These are phyloP conservation scores for Drosophila subobscura DNA, from an alignment of 1,140 invertebrate genomes.

Conservation along the genomic window DNA sequence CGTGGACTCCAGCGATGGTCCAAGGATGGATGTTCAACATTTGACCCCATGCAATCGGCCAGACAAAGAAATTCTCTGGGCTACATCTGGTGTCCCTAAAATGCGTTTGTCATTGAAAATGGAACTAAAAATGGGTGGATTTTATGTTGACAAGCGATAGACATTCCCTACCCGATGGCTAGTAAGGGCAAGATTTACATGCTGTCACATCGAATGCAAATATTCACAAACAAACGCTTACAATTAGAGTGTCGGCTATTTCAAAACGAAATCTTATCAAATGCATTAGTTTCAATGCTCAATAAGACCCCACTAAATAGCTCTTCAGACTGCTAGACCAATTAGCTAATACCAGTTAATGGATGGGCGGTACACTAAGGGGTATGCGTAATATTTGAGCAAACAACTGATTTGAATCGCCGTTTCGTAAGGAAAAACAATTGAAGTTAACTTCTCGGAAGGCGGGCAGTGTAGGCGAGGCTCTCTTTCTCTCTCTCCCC, in stretches of 20 bases:
- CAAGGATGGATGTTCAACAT: conserved; percentile 32
- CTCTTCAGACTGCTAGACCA: conserved; percentile 26
- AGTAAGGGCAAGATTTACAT: conserved; percentile 4
- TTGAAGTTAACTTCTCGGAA: conserved; percentile 27
- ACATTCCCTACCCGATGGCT: not conserved
- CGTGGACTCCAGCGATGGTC: conserved; percentile 5
- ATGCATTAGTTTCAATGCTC: conserved; percentile 28
- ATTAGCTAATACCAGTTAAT: conserved; percentile 59
- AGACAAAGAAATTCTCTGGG: conserved; percentile 16
- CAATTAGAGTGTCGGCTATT: conserved; percentile 39
- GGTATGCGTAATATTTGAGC: conserved; percentile 64
- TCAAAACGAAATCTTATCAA: conserved; percentile 39
- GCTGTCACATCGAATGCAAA: conserved; percentile 8
- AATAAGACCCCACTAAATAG: conserved; percentile 48
- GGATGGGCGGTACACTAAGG: conserved; percentile 50
- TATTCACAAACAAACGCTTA: conserved; percentile 11
- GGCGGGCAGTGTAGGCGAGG: conserved; percentile 3
- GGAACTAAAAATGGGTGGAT: too few species aligned
- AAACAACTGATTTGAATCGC: conserved; percentile 43
- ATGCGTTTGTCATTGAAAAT: too few species aligned
- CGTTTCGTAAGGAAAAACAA: not conserved
- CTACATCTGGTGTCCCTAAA: conserved; percentile 24
- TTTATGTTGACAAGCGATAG: not conserved
- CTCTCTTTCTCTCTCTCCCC: not conserved
- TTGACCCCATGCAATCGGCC: conserved; percentile 54